phyloP scores from a whole-genome alignment of 2,113 vertebrate genomes.

The Thamnophis sirtalis region DNA sequence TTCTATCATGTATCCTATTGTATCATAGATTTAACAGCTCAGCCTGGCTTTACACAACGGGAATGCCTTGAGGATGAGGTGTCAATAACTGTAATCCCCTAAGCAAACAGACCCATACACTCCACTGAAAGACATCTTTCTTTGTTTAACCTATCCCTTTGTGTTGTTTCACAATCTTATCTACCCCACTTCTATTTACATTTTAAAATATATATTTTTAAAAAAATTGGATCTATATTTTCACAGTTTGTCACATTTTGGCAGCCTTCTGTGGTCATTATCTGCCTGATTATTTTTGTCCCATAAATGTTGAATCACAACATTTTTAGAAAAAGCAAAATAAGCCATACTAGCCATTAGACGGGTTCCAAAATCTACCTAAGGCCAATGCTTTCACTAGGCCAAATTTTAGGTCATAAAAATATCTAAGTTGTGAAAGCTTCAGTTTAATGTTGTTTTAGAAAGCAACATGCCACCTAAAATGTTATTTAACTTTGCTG shows the following conservation, averaged over 20 bases:
- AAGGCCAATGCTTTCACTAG: neutral
- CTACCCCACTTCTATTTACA: neutral
- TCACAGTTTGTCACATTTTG: conserved; percentile 19
- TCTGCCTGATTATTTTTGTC: neutral
- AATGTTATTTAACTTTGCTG: neutral
- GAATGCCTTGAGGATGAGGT: conserved; percentile 21
- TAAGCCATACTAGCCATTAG: neutral
- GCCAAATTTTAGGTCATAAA: neutral
- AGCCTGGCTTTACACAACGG: conserved; percentile 10
- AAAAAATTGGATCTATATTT: neutral
- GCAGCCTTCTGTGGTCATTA: conserved; percentile 4
- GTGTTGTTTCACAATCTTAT: conserved; percentile 1
- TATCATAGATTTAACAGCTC: neutral
- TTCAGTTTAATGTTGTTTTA: neutral
- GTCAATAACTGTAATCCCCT: conserved; percentile 15
- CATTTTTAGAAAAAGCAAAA: neutral
- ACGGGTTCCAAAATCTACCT: neutral
- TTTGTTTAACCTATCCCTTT: conserved; percentile 22
- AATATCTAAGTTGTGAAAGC: neutral
- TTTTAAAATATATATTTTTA: neutral
- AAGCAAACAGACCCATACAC: neutral
- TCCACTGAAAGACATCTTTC: neutral
- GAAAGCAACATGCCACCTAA: neutral
- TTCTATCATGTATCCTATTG: conserved; percentile 17
- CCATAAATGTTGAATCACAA: neutral